Evolutionary conservation across 64 coral and sea anemone genomes (phyloP).

Genomic region (Actinia tenebrosa): DNA sequence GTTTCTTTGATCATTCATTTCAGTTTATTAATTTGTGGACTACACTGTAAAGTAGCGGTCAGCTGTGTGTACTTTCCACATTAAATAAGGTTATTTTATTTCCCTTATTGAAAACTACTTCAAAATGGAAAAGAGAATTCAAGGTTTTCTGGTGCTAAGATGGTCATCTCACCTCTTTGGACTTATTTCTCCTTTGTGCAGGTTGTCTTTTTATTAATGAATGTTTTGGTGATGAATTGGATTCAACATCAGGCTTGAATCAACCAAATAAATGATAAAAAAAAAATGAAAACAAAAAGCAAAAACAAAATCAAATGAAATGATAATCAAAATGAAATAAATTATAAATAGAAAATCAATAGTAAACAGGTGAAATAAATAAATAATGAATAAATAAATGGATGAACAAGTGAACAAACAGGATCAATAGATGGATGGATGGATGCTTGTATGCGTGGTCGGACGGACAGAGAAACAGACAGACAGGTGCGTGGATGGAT

Average conservation of each 20-base stretch:
- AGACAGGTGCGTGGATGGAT: background rate
- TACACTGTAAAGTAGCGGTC: too few relatives aligned
- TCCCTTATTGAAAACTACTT: too few relatives aligned
- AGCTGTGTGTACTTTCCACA: too few relatives aligned
- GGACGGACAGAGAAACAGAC: background rate
- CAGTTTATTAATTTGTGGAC: too few relatives aligned
- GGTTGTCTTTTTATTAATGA: conserved; percentile 13
- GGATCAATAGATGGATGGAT: background rate
- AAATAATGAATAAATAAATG: background rate
- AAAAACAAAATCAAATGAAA: background rate
- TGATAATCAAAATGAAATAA: background rate
- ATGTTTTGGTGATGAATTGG: conserved; percentile 1
- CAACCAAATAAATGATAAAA: background rate
- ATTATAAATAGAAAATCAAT: background rate
- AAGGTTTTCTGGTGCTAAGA: background rate
- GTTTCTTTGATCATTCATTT: too few relatives aligned
- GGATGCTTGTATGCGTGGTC: background rate
- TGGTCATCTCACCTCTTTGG: conserved; percentile 1
- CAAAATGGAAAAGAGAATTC: too few relatives aligned
- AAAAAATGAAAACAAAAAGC: conserved; percentile 1
- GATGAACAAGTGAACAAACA: too few relatives aligned
- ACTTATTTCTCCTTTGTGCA: conserved; percentile 9
- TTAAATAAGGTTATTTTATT: too few relatives aligned
- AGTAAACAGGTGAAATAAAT: background rate
- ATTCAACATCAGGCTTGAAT: conserved; percentile 16